A percentile compares a stretch with the other conserved stretches of the same genome.
Evolutionary conservation across 2,888 invertebrate genomes (phyloP).

Genomic region (Bedellia somnulentella): DNA sequence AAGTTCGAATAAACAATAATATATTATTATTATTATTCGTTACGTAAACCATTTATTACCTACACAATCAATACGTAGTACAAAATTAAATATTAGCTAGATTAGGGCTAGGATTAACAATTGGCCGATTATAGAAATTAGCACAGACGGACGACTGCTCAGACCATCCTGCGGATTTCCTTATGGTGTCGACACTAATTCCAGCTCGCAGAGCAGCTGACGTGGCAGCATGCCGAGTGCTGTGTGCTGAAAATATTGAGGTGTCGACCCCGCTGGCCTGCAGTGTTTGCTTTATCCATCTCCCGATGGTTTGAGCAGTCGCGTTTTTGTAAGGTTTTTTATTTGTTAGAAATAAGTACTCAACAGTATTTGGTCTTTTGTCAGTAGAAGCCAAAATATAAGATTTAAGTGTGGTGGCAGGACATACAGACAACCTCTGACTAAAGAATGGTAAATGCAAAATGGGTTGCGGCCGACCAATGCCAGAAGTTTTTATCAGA

Average conservation of each 20-base stretch:
- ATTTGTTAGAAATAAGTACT: slow-evolving; percentile 3
- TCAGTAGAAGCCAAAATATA: neutral
- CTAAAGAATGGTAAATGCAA: neutral
- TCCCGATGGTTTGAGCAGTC: slow-evolving; percentile 3
- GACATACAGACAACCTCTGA: neutral
- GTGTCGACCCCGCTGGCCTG: slow-evolving; percentile 5
- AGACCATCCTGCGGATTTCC: slow-evolving; percentile 4
- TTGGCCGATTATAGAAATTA: slow-evolving; percentile 6
- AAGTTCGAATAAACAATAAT: too few species aligned
- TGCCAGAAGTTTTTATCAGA: slow-evolving; percentile 1
- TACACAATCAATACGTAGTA: too few species aligned
- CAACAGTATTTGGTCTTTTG: neutral
- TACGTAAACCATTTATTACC: too few species aligned
- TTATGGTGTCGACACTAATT: slow-evolving; percentile 3
- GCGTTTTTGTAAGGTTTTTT: slow-evolving; percentile 5
- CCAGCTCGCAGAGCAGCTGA: slow-evolving; percentile 5
- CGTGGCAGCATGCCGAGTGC: slow-evolving; percentile 9
- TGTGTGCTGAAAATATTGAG: slow-evolving; percentile 5
- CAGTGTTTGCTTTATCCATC: slow-evolving; percentile 7
- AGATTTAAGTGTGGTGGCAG: neutral
- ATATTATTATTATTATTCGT: too few species aligned
- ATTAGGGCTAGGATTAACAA: too few species aligned
- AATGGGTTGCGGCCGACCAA: neutral
- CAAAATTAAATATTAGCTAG: too few species aligned
- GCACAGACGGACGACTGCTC: slow-evolving; percentile 1